Percentiles rank a stretch among this genome's conserved stretches.
Conservation (phyloP, 2,113 vertebrate genomes). For the Boulengeromyrus knoepffleri region DNA sequence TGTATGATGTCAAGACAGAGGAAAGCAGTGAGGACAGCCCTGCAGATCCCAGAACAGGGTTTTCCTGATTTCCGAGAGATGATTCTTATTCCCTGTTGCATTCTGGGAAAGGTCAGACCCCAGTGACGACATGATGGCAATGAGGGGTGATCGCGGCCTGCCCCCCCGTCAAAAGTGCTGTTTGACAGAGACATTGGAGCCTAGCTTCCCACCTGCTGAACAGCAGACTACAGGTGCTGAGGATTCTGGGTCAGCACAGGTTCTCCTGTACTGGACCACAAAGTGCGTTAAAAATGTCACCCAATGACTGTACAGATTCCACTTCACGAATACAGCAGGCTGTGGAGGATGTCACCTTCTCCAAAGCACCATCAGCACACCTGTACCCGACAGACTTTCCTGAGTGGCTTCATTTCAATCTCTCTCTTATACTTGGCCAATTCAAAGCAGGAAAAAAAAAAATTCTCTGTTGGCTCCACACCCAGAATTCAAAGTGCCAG, state of each 20-base stretch:
- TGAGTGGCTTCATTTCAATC: background rate
- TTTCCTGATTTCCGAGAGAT: background rate
- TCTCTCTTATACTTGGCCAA: background rate
- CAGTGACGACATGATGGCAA: background rate
- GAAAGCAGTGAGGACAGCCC: background rate
- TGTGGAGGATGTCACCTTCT: background rate
- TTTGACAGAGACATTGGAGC: background rate
- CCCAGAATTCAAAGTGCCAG: background rate
- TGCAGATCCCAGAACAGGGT: background rate
- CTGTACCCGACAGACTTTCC: background rate
- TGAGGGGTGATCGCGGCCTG: background rate
- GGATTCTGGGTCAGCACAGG: background rate
- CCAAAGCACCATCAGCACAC: background rate
- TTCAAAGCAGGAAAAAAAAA: background rate
- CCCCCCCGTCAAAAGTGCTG: background rate
- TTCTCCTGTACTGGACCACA: background rate
- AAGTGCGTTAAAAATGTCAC: background rate
- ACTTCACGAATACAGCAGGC: background rate
- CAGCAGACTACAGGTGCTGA: too few relatives aligned
- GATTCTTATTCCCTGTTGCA: conserved; percentile 9
- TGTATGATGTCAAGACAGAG: background rate
- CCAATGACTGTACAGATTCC: background rate
- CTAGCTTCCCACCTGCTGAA: background rate
- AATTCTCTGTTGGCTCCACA: background rate
- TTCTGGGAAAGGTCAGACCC: background rate